These are phyloP conservation scores for Dryomyza anilis DNA, from an alignment of 2,888 invertebrate species.

Conservation along the genomic window DNA sequence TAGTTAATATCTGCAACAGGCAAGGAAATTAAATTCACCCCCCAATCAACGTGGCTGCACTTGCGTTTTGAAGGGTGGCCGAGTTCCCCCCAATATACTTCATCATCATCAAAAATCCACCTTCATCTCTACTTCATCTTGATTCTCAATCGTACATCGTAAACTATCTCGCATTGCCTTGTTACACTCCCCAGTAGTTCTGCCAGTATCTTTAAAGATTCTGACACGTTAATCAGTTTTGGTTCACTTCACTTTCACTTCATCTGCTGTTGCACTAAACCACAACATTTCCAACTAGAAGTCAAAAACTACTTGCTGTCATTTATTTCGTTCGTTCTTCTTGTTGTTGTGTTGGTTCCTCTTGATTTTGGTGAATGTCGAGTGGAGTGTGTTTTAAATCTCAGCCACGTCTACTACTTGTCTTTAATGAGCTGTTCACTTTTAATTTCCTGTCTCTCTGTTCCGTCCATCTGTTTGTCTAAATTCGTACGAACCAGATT, in stretches of 20 bases:
- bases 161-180: neutral
- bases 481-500: no score
- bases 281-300: neutral
- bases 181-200: neutral
- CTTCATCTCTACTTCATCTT: neutral
- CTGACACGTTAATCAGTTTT: slow-evolving; percentile 15
- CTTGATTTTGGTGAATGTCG: neutral
- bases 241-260: neutral
- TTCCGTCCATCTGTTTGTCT: no score
- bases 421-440: slow-evolving; percentile 17
- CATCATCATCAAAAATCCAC: neutral
- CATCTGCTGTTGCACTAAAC: neutral
- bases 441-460: slow-evolving; percentile 12
- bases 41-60: slow-evolving; percentile 6
- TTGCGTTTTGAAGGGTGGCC: neutral
- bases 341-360: neutral
- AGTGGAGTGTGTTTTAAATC: neutral
- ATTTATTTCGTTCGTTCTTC: neutral
- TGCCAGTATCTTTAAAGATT: neutral
- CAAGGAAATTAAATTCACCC: slow-evolving; percentile 2
- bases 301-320: neutral
- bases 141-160: neutral
- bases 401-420: neutral
- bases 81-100: neutral
- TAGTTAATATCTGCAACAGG: neutral